These are phyloP conservation scores for Channallabes apus DNA, from an alignment of 2,797 vertebrate genomes.

Conservation along the genomic window DNA sequence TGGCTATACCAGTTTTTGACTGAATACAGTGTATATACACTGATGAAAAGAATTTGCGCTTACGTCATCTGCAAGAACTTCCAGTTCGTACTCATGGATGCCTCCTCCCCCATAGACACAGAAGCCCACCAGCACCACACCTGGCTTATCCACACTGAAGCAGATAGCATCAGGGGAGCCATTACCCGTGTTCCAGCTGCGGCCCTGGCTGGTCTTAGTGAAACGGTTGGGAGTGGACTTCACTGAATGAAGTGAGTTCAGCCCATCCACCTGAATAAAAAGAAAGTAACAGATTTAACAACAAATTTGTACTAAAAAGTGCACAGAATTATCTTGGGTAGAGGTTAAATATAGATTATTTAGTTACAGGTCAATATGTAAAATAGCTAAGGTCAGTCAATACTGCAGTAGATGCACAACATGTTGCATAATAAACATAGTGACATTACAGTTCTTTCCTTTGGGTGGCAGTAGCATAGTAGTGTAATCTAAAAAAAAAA, in stretches of 20 bases:
- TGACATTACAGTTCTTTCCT: slow-evolving; percentile 15
- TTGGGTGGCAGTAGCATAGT: slow-evolving; percentile 35
- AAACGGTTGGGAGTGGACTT: slow-evolving; percentile 96
- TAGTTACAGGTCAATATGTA: neutral
- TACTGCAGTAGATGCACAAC: neutral
- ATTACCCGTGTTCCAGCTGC: slow-evolving; percentile 99
- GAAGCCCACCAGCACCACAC: slow-evolving; percentile 94
- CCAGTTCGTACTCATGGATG: slow-evolving; percentile 97
- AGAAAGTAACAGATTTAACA: neutral
- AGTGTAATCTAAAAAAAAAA: neutral
- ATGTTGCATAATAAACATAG: slow-evolving; percentile 6
- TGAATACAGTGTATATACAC: neutral
- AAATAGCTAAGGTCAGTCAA: neutral
- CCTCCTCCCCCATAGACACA: slow-evolving; percentile 98
- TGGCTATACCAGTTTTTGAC: neutral
- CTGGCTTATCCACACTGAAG: slow-evolving; percentile 93
- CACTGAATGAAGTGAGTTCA: slow-evolving; percentile 95
- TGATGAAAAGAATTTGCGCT: slow-evolving; percentile 60
- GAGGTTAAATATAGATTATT: neutral
- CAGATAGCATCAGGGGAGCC: slow-evolving; percentile 98
- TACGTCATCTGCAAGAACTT: slow-evolving; percentile 97
- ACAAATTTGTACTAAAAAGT: neutral
- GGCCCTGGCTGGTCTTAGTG: slow-evolving; percentile 97
- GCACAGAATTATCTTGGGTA: neutral
- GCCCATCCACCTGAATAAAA: slow-evolving; percentile 84